Evolutionary conservation across 2,113 vertebrate species (phyloP), one percentile per base, ranked within the genome.

Genomic region (Eupsittula cactorum): DNA sequence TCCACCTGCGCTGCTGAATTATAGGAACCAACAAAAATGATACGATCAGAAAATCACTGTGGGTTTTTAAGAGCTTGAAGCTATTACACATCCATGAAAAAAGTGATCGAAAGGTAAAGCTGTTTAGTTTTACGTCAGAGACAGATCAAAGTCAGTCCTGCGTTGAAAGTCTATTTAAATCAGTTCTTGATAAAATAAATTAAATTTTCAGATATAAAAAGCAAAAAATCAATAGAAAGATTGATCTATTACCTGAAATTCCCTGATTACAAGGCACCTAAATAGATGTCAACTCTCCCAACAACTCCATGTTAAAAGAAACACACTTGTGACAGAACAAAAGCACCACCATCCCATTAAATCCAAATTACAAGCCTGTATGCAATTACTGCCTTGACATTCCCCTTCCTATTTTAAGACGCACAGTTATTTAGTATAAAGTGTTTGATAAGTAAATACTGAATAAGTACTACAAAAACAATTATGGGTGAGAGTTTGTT

Each of bases 211-310:
- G 55, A 70, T 35, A 53, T 13, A 68, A 49, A 88, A 88, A 70
- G 47, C 73, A 95, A 94, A 96, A 94, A 88, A 52, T 29, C 52
- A 47, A 82, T 65, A 82, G 69, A 86, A 96, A 79, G 68, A 79
- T 20, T 93, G 55, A 91, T 88, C 82, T 88, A 63, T 83, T 92
- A 86, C 25, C 33, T 57, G 24, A 92, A 93, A 84, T 27, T 81
- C 47, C 62, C 60, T 64, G 41, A 88, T 86, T 92, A 81, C 1
- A 8, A 83, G 42, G n/a, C 82, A 81, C 41, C 42, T 86, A 86
- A 93, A 88, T 21, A 81, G 65, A 44, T 84, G 68, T 83, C 88
- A 96, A 16, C 11, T 70, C 53, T 83, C 55, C 73, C 88, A 90
- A 88, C 47, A 96, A n/a, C 27, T 79, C 71, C 29, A 18, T 8